phyloP scores from a whole-genome alignment of 2,888 invertebrate species.

The Chelonus formosanus region DNA sequence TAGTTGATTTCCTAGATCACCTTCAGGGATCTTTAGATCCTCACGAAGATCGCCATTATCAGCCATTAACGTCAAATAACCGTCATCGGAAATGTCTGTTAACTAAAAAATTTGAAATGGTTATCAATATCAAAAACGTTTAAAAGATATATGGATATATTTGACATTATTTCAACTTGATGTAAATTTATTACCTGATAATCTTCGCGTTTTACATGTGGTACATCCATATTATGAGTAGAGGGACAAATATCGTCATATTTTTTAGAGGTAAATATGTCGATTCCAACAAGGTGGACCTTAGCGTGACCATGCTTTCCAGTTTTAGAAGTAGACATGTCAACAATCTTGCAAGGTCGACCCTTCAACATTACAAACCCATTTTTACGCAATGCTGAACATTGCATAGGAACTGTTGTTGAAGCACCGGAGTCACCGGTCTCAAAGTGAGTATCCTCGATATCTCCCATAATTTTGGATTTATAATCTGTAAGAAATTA shows the following conservation, averaged over 20 bases:
- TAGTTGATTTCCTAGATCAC: conserved; percentile 88
- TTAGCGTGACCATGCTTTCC: conserved; percentile 99
- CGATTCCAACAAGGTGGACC: conserved; percentile 94
- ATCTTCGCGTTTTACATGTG: conserved; percentile 97
- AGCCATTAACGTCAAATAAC: conserved; percentile 93
- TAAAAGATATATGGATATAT: too few relatives aligned
- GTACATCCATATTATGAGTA: conserved; percentile 99
- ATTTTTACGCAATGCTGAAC: conserved; percentile 98
- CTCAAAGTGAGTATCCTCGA: conserved; percentile 92
- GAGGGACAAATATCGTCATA: conserved; percentile 99
- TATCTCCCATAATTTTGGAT: conserved; percentile 77
- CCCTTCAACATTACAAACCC: conserved; percentile 98
- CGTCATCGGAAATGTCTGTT: conserved; percentile 92
- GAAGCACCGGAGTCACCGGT: conserved; percentile 96
- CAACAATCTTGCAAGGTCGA: conserved; percentile 99
- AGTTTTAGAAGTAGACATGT: conserved; percentile 99
- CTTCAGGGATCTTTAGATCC: conserved; percentile 95
- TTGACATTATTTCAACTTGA: too few relatives aligned
- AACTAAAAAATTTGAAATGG: conserved; percentile 67
- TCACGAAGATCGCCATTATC: conserved; percentile 95
- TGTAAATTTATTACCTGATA: conserved; percentile 75
- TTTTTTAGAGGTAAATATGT: conserved; percentile 90
- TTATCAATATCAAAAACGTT: too few relatives aligned
- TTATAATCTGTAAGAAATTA: conserved; percentile 44
- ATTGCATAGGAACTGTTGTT: conserved; percentile 96